phyloP scores from a whole-genome alignment of 2,113 vertebrate species.

The Copsychus sechellarum region DNA sequence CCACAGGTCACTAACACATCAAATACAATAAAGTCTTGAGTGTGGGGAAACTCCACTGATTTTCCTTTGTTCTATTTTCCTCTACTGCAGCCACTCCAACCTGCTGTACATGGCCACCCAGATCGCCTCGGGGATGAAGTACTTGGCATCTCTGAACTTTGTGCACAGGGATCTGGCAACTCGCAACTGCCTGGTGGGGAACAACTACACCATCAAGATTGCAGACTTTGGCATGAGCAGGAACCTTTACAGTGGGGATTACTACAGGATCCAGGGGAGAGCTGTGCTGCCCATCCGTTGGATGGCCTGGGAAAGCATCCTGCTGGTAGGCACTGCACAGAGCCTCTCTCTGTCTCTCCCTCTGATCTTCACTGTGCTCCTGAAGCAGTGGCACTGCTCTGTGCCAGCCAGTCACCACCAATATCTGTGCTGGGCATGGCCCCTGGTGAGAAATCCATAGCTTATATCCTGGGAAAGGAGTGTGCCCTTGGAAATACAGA shows the following conservation, averaged over 20 bases:
- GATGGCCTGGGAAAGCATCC: slow-evolving; percentile 99
- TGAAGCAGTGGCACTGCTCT: neutral
- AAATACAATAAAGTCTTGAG: neutral
- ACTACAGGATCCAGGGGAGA: slow-evolving; percentile 95
- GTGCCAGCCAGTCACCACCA: neutral
- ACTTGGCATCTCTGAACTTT: slow-evolving; percentile 94
- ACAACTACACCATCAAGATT: slow-evolving; percentile 94
- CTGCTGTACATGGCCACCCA: slow-evolving; percentile 91
- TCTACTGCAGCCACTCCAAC: slow-evolving; percentile 75
- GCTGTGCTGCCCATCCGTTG: slow-evolving; percentile 97
- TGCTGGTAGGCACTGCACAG: slow-evolving; percentile 78
- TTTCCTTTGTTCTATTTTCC: neutral
- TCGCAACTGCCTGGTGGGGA: slow-evolving; percentile 95
- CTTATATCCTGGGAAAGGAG: neutral
- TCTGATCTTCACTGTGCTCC: fast-evolving
- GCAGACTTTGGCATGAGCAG: slow-evolving; percentile 99
- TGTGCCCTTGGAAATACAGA: neutral
- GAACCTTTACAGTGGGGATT: slow-evolving; percentile 96
- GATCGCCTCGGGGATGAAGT: slow-evolving; percentile 98
- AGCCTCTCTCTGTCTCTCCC: neutral
- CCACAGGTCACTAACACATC: neutral
- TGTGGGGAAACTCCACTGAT: neutral
- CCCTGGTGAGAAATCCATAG: neutral
- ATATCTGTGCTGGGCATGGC: fast-evolving
- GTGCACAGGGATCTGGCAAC: slow-evolving; percentile 97